A percentile compares a stretch with the other conserved stretches of the same genome.
Conservation (phyloP, 2,888 invertebrate species). For the Labia minor region DNA sequence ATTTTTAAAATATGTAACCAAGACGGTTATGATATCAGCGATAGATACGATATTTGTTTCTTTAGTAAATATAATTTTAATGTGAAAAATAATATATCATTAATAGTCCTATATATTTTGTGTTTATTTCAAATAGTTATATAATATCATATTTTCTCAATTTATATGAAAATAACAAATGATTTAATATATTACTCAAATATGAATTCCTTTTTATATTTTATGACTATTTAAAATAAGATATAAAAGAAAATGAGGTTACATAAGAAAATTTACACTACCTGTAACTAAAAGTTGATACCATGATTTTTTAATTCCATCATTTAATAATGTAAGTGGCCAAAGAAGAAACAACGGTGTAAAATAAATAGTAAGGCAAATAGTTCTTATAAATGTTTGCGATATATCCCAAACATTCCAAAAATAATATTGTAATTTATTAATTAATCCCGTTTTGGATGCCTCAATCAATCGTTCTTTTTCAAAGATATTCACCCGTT, state of each 20-base stretch:
- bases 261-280: no score
- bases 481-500: not conserved
- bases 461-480: not conserved
- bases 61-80: not conserved
- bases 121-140: no score
- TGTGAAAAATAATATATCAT: no score
- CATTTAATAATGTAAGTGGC: constrained; percentile 18
- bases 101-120: no score
- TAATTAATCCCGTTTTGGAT: not conserved
- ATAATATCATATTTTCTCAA: no score
- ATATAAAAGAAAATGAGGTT: not conserved
- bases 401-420: constrained; percentile 18
- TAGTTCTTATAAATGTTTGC: constrained; percentile 18
- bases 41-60: no score
- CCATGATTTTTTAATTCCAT: constrained; percentile 17
- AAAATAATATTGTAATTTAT: not conserved
- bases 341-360: constrained; percentile 21
- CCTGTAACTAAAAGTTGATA: constrained; percentile 19
- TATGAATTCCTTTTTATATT: no score
- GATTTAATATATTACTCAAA: no score
- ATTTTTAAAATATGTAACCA: no score
- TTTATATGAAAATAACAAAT: no score
- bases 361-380: constrained; percentile 18
- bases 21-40: no score
- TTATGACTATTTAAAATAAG: not conserved